Base-by-base conservation (phyloP, 2,797 vertebrate species). In the Macropodus opercularis region DNA sequence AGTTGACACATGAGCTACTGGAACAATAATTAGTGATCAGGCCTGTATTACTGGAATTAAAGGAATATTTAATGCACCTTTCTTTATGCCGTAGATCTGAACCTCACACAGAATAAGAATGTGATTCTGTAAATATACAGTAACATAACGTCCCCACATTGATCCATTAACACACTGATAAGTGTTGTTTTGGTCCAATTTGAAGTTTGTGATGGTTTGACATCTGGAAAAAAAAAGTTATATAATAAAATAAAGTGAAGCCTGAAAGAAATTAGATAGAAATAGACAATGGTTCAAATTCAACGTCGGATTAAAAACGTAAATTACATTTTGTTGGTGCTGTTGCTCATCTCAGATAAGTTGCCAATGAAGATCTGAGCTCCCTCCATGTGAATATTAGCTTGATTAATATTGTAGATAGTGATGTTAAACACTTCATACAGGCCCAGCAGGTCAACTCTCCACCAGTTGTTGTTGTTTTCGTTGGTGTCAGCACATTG, bases 111-210 rank as follows among this genome's bases (percentile, higher is more conserved):
- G 22, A 54, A 18, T 3, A 7, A 23, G 0, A 42, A 4, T n/a
- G n/a, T n/a, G 5, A 14, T 5, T 2, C 0, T 8, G 0, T 23
- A 1, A 1, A 11, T 18, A 10, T 14, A 72, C n/a, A 5, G 15
- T 39, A 50, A 78, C 13, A n/a, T 69, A 78, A 17, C 61, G 68
- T 3, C 71, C 71, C 3, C 2, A 22, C 4, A 50, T 8, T 2
- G 1, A 0, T 5, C 0, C 0, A 2, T 0, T 0, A 2, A 3
- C 0, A 48, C 14, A 54, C 0, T 0, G 0, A 11, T 36, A 39
- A 4, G 0, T 0, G 13, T 41, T 0, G 0, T 0, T 0, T 1
- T 0, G 0, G 0, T 0, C 0, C 6, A 0, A 0, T 0, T 0
- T 0, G 5, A 46, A 39, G 4, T 0, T 0, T n/a, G 0, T 11